Percentiles rank a stretch among this genome's conserved stretches.
These are phyloP conservation scores for Tetropium fuscum DNA, from an alignment of 2,888 invertebrate species.

Conservation along the genomic window DNA sequence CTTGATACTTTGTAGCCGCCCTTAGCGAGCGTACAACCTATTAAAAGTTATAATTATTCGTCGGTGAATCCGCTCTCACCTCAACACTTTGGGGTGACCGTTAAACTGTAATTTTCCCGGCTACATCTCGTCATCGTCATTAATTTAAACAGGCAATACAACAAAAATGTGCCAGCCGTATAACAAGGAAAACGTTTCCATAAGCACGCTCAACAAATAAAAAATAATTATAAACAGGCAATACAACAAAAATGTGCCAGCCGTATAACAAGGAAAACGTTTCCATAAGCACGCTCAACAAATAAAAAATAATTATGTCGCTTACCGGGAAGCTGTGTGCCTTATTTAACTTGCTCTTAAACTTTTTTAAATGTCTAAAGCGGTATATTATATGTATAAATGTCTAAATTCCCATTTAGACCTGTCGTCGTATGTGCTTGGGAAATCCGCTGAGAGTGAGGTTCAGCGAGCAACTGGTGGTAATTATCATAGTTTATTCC, in stretches of 20 bases:
- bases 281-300: background rate
- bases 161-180: constrained; percentile 16
- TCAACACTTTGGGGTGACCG: constrained; percentile 7
- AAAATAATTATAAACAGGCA: constrained; percentile 26
- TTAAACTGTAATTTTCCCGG: constrained; percentile 27
- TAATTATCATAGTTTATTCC: too few relatives aligned
- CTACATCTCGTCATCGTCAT: constrained; percentile 21
- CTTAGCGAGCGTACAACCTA: constrained; percentile 9
- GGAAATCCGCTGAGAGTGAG: too few relatives aligned
- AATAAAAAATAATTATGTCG: constrained; percentile 15
- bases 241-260: constrained; percentile 19
- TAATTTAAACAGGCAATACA: constrained; percentile 29
- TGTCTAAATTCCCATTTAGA: too few relatives aligned
- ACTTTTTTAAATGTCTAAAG: too few relatives aligned
- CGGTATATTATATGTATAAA: too few relatives aligned
- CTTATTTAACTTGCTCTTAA: too few relatives aligned
- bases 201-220: background rate
- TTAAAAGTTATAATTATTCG: constrained; percentile 25
- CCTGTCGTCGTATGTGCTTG: too few relatives aligned
- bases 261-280: constrained; percentile 10
- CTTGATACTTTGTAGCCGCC: constrained; percentile 3
- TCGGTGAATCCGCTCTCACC: constrained; percentile 1
- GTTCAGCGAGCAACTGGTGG: too few relatives aligned
- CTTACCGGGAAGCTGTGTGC: too few relatives aligned
- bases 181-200: constrained; percentile 7